Evolutionary conservation across 2,888 invertebrate genomes (phyloP), one percentile per base, ranked within the genome.

Genomic region (Altica lythri): DNA sequence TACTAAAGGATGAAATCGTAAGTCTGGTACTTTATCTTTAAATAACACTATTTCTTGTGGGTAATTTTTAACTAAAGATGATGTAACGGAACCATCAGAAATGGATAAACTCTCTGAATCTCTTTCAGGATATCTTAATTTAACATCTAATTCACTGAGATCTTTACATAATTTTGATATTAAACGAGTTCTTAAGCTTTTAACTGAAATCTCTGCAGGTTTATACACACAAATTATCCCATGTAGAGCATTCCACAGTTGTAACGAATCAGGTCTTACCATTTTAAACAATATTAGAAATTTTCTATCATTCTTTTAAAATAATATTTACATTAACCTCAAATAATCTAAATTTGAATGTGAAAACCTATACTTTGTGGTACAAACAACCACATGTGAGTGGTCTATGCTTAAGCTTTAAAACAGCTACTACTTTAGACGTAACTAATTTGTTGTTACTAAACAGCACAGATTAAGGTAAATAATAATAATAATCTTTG

Each of bases 221-320:
- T 94, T 94, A 66, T 88, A 92, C 9, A 92, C 77, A 74, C 89
- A 89, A 55, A 91, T 77, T 4, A 92, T 69, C 17, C 93, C 92
- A 75, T 86, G 88, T 45, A 94, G 72, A 18, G 79, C 72, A 64
- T 81, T 85, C 77, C 83, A 91, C 2, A 86, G 83, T 29, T 77
- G 68, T 27, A 78, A 78, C 2, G 88, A 86, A 44, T 71, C 68
- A 13, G 56, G 64, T 22, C 62, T 59, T 16, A 66, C 49, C 68
- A 68, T 71, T 14, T 42, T 59, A 14, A 17, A 29, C 8, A 18
- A 40, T 22, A 8, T n/a, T 6, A 12, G 13, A 1, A 9, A 29
- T n/a, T 29, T 4, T 10, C 9, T 29, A 29, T 1, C 9, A n/a
- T 29, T 29, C 10, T n/a, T 1, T 29, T 4, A 29, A 25, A 8